A percentile compares a stretch with the other conserved stretches of the same genome.
Conservation (phyloP, 1,140 invertebrate species). For the Streblospio benedicti region DNA sequence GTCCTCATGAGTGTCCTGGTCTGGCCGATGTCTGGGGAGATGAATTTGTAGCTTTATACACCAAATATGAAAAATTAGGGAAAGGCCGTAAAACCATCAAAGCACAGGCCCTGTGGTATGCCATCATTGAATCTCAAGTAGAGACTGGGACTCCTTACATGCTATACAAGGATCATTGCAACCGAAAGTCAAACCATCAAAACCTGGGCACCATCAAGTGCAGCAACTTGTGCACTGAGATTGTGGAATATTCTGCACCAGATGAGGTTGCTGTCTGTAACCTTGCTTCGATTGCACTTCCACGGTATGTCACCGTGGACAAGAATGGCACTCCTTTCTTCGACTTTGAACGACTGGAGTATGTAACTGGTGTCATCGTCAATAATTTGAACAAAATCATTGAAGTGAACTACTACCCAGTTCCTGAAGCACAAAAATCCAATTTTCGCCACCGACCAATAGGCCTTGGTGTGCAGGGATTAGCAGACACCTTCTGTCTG, state of each 20-base stretch:
- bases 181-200: conserved; percentile 95
- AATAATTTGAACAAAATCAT: conserved; percentile 96
- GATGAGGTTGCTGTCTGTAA: conserved; percentile 98
- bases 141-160: conserved; percentile 98
- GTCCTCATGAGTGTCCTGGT: conserved; percentile 85
- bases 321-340: too few relatives aligned
- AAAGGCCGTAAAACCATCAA: conserved; percentile 65
- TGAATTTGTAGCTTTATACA: conserved; percentile 86
- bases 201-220: conserved; percentile 98
- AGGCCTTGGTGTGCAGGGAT: conserved; percentile 88
- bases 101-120: conserved; percentile 86
- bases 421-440: conserved; percentile 72
- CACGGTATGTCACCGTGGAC: conserved; percentile 75
- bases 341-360: conserved; percentile 81
- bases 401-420: conserved; percentile 92
- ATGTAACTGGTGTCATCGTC: conserved; percentile 80
- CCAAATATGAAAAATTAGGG: conserved; percentile 76
- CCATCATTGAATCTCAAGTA: conserved; percentile 89
- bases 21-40: conserved; percentile 87
- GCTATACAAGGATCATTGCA: conserved; percentile 94
- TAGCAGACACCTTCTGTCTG: conserved; percentile 92
- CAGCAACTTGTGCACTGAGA: conserved; percentile 96
- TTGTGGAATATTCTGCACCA: conserved; percentile 77
- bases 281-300: conserved; percentile 94
- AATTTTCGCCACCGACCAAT: conserved; percentile 92